Base-by-base conservation (phyloP, 2,888 invertebrate genomes). In the Drosophila monieri region DNA sequence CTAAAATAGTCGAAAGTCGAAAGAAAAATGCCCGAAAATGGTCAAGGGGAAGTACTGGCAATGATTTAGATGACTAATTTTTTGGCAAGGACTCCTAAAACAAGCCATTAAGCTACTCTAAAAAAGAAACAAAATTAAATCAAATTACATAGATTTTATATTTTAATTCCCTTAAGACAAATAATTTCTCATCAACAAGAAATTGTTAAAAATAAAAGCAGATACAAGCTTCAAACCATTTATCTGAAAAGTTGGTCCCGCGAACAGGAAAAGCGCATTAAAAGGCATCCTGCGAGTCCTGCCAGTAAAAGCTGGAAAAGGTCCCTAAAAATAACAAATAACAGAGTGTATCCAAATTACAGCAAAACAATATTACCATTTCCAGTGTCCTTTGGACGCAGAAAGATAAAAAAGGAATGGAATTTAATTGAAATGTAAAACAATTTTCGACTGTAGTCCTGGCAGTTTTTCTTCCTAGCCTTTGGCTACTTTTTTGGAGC, bases 381-480 rank as follows among this genome's bases (percentile, higher is more conserved):
- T 15, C 10, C 6, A 12, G 14, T 1, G 8, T 23, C n/a, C 12
- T 15, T 6, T 25, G 23, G 10, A 15, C n/a, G 1, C 21, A 21
- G 46, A 35, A 15, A 23, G 1, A 23, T 1, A 25, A 37, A 47
- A 43, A 37, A 52, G 55, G 54, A 67, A 61, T 70, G 15, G 49
- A 77, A 72, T 81, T 75, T 66, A 81, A 81, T 77, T 73, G 52
- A 77, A 75, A 71, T 77, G 72, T 72, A 57, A 72, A 79, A 73
- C 60, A 62, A 65, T 73, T 75, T 59, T 73, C 32, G 25, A 51
- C 43, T 30, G 35, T 35, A 47, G 30, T n/a, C 25, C 32, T 32
- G 37, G 55, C 35, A 35, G 14, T 47, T 54, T 46, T 18, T 12
- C 43, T 10, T 14, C 10, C 10, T 43, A 9, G 21, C 18, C 18